These are phyloP conservation scores for Arge pagana DNA, from an alignment of 2,888 invertebrate genomes.

Conservation along the genomic window DNA sequence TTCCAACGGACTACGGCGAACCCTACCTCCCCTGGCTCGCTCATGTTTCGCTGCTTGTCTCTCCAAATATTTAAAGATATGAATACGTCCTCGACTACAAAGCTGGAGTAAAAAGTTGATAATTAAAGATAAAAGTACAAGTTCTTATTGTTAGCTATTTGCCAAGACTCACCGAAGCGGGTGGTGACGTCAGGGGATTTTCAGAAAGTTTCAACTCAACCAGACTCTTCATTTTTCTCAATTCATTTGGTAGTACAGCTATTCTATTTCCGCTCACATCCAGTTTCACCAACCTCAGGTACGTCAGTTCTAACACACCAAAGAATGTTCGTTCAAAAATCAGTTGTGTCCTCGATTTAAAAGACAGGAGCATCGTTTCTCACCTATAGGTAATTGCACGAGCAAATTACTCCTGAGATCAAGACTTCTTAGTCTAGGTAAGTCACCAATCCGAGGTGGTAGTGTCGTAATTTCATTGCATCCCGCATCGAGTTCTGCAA, in stretches of 20 bases:
- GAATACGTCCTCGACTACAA: constrained; percentile 90
- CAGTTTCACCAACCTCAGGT: constrained; percentile 80
- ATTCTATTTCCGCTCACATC: constrained; percentile 92
- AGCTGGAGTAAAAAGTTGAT: constrained; percentile 62
- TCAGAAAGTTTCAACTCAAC: constrained; percentile 83
- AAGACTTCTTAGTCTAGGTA: constrained; percentile 76
- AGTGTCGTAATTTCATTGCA: constrained; percentile 89
- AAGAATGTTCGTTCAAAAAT: constrained; percentile 11
- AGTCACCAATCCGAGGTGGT: constrained; percentile 85
- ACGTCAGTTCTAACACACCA: constrained; percentile 76
- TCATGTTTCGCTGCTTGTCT: constrained; percentile 81
- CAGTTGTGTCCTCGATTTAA: too few relatives aligned
- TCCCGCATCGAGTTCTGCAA: constrained; percentile 89
- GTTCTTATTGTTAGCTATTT: neutral
- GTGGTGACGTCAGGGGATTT: constrained; percentile 90
- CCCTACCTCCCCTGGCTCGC: constrained; percentile 57
- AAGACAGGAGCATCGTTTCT: constrained; percentile 46
- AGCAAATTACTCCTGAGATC: constrained; percentile 86
- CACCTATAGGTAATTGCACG: constrained; percentile 84
- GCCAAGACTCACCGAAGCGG: constrained; percentile 85
- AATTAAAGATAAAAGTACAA: constrained; percentile 5
- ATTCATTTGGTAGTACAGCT: constrained; percentile 83
- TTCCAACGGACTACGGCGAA: constrained; percentile 61
- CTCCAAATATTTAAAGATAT: constrained; percentile 93
- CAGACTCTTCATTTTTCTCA: constrained; percentile 83